A percentile compares a stretch with the other conserved stretches of the same genome.
Conservation (phyloP, 2,888 invertebrate genomes). For the Orthonevra nobilis region DNA sequence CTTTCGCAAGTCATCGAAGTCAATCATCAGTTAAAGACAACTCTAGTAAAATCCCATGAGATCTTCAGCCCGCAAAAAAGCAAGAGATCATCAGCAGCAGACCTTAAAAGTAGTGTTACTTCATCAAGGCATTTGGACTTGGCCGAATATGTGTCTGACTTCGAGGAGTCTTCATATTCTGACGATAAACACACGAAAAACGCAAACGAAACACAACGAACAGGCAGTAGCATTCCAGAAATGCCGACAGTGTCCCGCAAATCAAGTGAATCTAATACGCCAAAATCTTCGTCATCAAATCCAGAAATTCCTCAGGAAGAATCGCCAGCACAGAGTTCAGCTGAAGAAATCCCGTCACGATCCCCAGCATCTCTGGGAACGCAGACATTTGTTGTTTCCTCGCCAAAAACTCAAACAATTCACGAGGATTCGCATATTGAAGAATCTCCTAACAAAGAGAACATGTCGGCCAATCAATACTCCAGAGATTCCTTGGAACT, state of each 20-base stretch:
- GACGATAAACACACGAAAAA: constrained; percentile 11
- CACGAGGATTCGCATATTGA: constrained; percentile 43
- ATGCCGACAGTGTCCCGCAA: constrained; percentile 11
- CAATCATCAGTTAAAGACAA: constrained; percentile 74
- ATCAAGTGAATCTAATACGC: constrained; percentile 11
- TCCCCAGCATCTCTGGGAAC: constrained; percentile 18
- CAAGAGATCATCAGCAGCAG: constrained; percentile 2
- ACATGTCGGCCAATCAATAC: constrained; percentile 62
- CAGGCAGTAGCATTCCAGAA: constrained; percentile 51
- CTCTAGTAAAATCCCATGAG: constrained; percentile 72
- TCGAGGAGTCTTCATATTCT: constrained; percentile 51
- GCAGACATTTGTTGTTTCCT: constrained; percentile 42
- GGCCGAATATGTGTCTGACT: constrained; percentile 52
- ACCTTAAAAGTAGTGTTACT: neutral
- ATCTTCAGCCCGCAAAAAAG: constrained; percentile 69
- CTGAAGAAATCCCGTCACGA: constrained; percentile 14
- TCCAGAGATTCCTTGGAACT: constrained; percentile 52
- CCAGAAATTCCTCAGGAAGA: constrained; percentile 35
- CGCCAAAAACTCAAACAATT: constrained; percentile 14
- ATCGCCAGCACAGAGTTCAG: constrained; percentile 21
- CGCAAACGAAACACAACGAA: constrained; percentile 8
- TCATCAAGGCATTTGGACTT: no score
- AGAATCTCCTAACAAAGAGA: constrained; percentile 68
- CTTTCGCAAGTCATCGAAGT: constrained; percentile 76
- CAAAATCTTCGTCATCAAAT: constrained; percentile 13